Evolutionary conservation across 1,140 invertebrate genomes (phyloP), one percentile per base, ranked within the genome.

Genomic region (Oryctes rhinoceros): DNA sequence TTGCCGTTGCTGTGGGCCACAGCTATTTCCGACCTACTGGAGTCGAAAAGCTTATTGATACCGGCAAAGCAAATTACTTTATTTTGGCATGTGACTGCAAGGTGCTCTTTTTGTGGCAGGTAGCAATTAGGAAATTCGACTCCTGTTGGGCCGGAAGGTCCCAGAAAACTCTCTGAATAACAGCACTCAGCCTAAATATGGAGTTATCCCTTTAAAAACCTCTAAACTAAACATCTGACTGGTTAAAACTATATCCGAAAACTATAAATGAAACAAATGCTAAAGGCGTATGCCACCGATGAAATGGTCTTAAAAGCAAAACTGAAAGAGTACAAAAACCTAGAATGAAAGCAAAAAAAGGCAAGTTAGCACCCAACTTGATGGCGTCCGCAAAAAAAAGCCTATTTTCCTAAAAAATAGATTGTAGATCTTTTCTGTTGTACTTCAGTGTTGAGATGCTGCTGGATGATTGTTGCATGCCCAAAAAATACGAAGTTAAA

Each of bases 1-100:
- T 90, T 90, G 90, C 90, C 90, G 91, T 91, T 91, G 89, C 90
- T 91, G 91, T 91, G 88, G 90, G 89, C 90, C 90, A 91, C 90
- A 90, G 82, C 85, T 81, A 84, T 80, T 84, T 87, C 84, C 86
- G 85, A 85, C 86, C 87, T 84, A 84, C 85, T 85, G 84, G 87
- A 88, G 87, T 87, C 87, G 86, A 85, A 85, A 76, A 49, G 44
- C 44, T 53, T 53, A 78, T 78, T 78, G 76, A 78, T 78, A 78
- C 49, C 76, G 13, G 37, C 37, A 76, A 76, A 48, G 15, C 9
- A n/a, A 76, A 76, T 11, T 24, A 67, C 20, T n/a, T 78, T 35
- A 47, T 59, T 11, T 37, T 62, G 47, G 77, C 77, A 35, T 47
- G 37, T 49, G 35, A 78, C 53, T 76, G 39, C 48, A 74, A 82